Evolutionary conservation across 2,888 invertebrate species (phyloP), one percentile per base, ranked within the genome.

Genomic region (Taphrorychus bicolor): DNA sequence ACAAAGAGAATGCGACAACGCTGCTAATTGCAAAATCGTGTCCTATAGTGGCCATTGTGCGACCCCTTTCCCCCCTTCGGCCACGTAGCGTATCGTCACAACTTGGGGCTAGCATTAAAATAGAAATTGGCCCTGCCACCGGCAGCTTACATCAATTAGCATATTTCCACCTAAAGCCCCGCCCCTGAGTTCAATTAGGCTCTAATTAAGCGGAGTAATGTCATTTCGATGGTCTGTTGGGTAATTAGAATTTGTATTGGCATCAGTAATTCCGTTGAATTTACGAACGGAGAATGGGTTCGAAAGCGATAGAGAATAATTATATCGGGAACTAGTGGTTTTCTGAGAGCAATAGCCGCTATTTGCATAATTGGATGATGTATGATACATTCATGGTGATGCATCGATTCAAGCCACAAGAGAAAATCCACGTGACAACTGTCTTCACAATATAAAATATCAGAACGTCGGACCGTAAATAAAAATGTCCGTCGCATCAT

Each of bases 101-200:
- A 68, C 69, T 73, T 72, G 68, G 68, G 65, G 65, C 70, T 53
- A 63, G 59, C 74, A 73, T 75, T 73, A 73, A 75, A 75, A 76
- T 75, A 74, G 71, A 73, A 75, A 74, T 75, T 74, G 74, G 71
- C 72, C 57, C 24, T 60, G 66, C 62, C 60, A 69, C 66, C 69
- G 59, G 49, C 65, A 72, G 73, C 72, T 72, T 70, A 74, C 74
- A 75, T 75, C 74, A 76, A 76, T 76, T 76, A 76, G 71, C 71
- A 69, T 74, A 74, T 73, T 75, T 72, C 72, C 73, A 73, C 73
- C 73, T 73, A 73, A 54, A 64, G 71, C 73, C 65, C 70, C 72
- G 69, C 69, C 74, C 73, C 71, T 62, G 66, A 72, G 73, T 73
- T 76, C 76, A 75, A 76, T 76, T 76, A 75, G 74, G 71, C 75